Evolutionary conservation across 2,888 invertebrate species (phyloP).

Genomic region (Nomada fucata): DNA sequence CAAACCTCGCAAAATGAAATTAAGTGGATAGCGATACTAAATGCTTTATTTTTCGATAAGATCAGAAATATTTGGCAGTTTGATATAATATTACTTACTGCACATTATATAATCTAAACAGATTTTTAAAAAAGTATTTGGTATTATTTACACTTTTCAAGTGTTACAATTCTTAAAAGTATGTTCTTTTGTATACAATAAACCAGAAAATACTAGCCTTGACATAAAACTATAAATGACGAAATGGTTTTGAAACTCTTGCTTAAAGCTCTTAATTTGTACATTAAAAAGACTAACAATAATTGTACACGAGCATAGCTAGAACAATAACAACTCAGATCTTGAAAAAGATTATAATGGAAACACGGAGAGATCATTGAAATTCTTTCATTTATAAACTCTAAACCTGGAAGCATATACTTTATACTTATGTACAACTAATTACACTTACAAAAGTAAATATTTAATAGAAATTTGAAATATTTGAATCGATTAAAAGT

Average conservation of each 20-base stretch:
- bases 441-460: slow-evolving; percentile 31
- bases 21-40: too few relatives aligned
- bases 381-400: slow-evolving; percentile 36
- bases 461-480: slow-evolving; percentile 3
- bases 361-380: slow-evolving; percentile 45
- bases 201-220: slow-evolving; percentile 15
- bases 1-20: too few relatives aligned
- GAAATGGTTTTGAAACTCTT: slow-evolving; percentile 26
- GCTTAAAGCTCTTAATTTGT: slow-evolving; percentile 34
- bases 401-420: slow-evolving; percentile 48
- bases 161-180: background rate
- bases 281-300: slow-evolving; percentile 36
- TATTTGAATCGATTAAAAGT: slow-evolving; percentile 14
- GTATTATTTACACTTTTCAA: background rate
- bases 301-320: slow-evolving; percentile 9
- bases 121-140: slow-evolving; percentile 14
- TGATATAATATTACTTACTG: background rate
- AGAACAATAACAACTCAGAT: slow-evolving; percentile 18
- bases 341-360: slow-evolving; percentile 26
- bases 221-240: slow-evolving; percentile 14
- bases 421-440: slow-evolving; percentile 45
- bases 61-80: background rate
- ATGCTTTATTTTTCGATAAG: too few relatives aligned
- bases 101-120: slow-evolving; percentile 7
- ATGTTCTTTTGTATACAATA: slow-evolving; percentile 15